Base-by-base conservation (phyloP, 1,140 invertebrate genomes). In the Drosophila punjabiensis region DNA sequence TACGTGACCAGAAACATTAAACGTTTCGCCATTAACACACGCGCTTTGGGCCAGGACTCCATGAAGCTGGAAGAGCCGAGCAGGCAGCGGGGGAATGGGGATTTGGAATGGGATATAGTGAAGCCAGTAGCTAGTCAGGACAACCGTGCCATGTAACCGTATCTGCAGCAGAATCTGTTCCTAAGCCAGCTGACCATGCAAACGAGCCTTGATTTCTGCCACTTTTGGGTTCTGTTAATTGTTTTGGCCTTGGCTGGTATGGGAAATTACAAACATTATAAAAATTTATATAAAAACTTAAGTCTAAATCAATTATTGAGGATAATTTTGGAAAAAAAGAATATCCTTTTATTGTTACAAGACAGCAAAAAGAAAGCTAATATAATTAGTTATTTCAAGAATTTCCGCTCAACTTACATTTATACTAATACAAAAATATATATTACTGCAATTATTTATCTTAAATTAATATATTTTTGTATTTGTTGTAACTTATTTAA, bases 1-100 rank as follows among this genome's bases (percentile, higher is more conserved):
- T 90, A 90, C 86, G 86, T 90, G 86, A 90, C 86, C 88, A 90
- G 86, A 90, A 90, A 90, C 82, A 90, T 91, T 90, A 90, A 90
- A 91, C 86, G 86, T 73, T 70, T 82, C 68, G 86, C 87, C 86
- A 89, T 89, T 89, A 89, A 89, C 79, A 89, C 85, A 89, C 86
- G 86, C 87, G 79, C 82, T 70, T 47, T 63, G 62, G 69, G 43
- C 79, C 59, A 58, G 28, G 18, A 64, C 53, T 52, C 32, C 30
- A 28, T 50, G 43, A 37, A 13, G 64, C 50, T 53, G 32, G 2
- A 11, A 30, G 4, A 13, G 24, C 9, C 47, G 14, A 20, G 45
- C 43, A 13, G 18, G 33, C 7, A 24, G 20, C 4, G 24, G 18
- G 20, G 18, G 33, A 18, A 11, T 3, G 32, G 11, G 2, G 37